Conservation (phyloP, 2,113 vertebrate species). For the Sinocyclocheilus grahami region DNA sequence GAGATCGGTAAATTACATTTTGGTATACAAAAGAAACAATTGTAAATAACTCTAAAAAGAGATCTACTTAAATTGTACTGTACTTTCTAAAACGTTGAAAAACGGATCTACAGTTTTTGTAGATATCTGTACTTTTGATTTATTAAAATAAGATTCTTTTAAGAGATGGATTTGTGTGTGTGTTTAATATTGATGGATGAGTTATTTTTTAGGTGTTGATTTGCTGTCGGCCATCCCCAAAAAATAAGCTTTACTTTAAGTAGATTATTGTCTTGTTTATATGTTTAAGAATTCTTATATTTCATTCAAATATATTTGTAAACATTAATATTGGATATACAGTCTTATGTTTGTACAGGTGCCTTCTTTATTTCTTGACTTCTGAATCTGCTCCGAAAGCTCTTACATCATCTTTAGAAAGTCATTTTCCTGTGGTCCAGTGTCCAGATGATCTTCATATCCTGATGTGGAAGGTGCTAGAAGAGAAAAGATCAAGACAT, state of each 20-base stretch:
- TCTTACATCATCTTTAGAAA: not conserved
- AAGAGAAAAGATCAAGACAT: slow-evolving; percentile 27
- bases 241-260: not conserved
- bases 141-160: slow-evolving; percentile 76
- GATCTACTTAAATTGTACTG: slow-evolving; percentile 77
- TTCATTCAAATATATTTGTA: not conserved
- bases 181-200: not conserved
- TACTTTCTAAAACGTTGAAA: slow-evolving; percentile 77
- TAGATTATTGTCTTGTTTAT: not conserved
- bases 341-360: not conserved
- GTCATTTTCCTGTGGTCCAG: not conserved
- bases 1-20: slow-evolving; percentile 64
- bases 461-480: slow-evolving; percentile 80
- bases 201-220: not conserved
- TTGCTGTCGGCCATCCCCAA: not conserved
- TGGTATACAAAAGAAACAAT: slow-evolving; percentile 58
- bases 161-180: slow-evolving; percentile 51
- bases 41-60: slow-evolving; percentile 73
- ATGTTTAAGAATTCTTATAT: not conserved
- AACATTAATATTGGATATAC: not conserved
- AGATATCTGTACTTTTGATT: slow-evolving; percentile 79
- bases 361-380: not conserved
- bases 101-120: slow-evolving; percentile 76
- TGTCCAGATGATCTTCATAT: slow-evolving; percentile 64
- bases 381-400: not conserved